Evolutionary conservation across 2,888 invertebrate genomes (phyloP).

Genomic region (Agonopterix alstromeriana): DNA sequence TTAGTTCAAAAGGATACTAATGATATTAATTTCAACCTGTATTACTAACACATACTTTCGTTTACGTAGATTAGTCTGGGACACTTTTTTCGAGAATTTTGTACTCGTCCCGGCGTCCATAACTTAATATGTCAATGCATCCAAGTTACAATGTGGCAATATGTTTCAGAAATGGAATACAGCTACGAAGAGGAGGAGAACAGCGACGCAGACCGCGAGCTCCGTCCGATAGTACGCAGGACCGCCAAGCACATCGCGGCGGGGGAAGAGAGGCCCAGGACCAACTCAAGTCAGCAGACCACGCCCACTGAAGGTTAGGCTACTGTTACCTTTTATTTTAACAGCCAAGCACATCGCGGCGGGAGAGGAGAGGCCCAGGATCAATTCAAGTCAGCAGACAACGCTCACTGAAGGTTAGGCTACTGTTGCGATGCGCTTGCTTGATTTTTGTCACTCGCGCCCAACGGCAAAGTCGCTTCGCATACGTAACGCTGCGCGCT

Average conservation of each 20-base stretch:
- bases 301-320: slow-evolving; percentile 64
- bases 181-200: slow-evolving; percentile 59
- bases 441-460: no score
- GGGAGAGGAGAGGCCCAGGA: slow-evolving; percentile 79
- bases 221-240: slow-evolving; percentile 63
- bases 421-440: no score
- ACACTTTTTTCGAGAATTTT: no score
- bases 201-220: slow-evolving; percentile 53
- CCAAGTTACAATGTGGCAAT: background rate
- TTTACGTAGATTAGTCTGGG: no score
- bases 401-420: slow-evolving; percentile 64
- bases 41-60: no score
- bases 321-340: no score
- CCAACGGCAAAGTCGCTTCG: no score
- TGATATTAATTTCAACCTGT: no score
- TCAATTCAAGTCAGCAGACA: slow-evolving; percentile 71
- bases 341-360: slow-evolving; percentile 80
- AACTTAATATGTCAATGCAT: no score
- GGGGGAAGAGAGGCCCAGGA: slow-evolving; percentile 79
- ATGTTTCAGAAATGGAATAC: slow-evolving; percentile 57
- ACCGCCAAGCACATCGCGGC: slow-evolving; percentile 80
- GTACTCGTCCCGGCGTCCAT: no score
- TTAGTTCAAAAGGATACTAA: no score
- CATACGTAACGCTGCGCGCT: no score
- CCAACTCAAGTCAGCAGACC: slow-evolving; percentile 69